Base-by-base conservation (phyloP, 2,113 vertebrate genomes). In the Percina caprodes region DNA sequence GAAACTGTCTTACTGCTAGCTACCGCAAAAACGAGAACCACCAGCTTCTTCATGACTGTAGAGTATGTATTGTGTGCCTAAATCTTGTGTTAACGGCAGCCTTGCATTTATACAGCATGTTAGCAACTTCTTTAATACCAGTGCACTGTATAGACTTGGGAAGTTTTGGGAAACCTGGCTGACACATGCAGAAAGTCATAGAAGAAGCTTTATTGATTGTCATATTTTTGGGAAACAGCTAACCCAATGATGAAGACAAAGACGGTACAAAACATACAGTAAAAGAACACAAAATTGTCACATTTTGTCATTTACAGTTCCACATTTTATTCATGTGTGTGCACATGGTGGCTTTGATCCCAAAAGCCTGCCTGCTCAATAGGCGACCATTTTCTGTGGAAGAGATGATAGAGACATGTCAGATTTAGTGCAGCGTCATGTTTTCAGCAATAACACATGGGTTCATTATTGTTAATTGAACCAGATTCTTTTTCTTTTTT, bases 1-100 rank as follows among this genome's bases (percentile, higher is more conserved):
- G 3, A 66, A 84, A 51, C 10, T 54, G 7, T 77, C 88, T 91
- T 90, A 94, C 94, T 88, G 56, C 85, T 85, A 69, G 83, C 89
- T 67, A 92, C 68, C 24, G 94, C 51, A 26, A 94, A 49, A 66
- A 84, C 72, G 0, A 94, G 86, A 78, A 94, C 54, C 79, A 94
- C 49, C 79, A 95, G 80, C 58, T 79, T 92, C 86, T 90, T 92
- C 90, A 91, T 95, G 86, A 15, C 76, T 86, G 69, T 67, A 26
- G 69, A 58, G 12, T 48, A 9, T 58, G 26, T n/a, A 10, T 60
- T 46, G 54, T 48, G 26, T 55, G 77, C 46, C 59, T 45, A 56
- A 59, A 15, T 10, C 15, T n/a, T 59, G 48, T 39, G 15, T 24
- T 61, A 21, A 35, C 6, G 39, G 9, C 2, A 0, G 26, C 23